Evolutionary conservation across 2,797 vertebrate genomes (phyloP).

Genomic region (Enteromius argenteus): DNA sequence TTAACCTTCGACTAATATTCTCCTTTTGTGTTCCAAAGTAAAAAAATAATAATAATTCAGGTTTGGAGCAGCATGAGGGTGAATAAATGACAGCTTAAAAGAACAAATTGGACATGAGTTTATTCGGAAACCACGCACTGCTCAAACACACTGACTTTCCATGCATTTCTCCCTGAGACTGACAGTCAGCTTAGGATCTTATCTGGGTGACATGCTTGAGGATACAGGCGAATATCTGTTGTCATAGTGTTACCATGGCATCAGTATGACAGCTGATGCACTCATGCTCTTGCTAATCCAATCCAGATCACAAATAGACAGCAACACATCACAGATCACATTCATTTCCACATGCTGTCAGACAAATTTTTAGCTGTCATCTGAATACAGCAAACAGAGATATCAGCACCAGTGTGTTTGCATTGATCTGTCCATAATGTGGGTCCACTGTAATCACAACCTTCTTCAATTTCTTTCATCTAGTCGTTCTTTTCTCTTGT

Average conservation of each 20-base stretch:
- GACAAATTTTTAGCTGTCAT: not conserved
- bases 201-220: constrained; percentile 5
- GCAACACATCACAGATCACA: constrained; percentile 27
- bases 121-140: not conserved
- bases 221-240: constrained; percentile 20
- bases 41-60: not conserved
- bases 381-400: not conserved
- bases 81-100: not conserved
- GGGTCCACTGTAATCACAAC: not conserved
- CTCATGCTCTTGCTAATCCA: constrained; percentile 16
- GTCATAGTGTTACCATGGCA: constrained; percentile 16
- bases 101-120: not conserved
- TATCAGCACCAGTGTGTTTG: not conserved
- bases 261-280: constrained; percentile 23
- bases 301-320: constrained; percentile 35
- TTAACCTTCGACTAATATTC: not conserved
- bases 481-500: constrained; percentile 3
- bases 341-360: constrained; percentile 23
- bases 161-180: not conserved
- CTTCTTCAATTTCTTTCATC: not conserved
- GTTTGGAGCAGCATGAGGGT: not conserved
- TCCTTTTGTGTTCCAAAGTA: not conserved
- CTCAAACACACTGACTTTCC: not conserved
- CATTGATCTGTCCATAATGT: constrained; percentile 5
- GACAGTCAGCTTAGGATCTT: constrained; percentile 9